Percentiles rank a stretch among this genome's conserved stretches.
These are phyloP conservation scores for Lucinisca nassula DNA, from an alignment of 2,888 invertebrate species.

Conservation along the genomic window DNA sequence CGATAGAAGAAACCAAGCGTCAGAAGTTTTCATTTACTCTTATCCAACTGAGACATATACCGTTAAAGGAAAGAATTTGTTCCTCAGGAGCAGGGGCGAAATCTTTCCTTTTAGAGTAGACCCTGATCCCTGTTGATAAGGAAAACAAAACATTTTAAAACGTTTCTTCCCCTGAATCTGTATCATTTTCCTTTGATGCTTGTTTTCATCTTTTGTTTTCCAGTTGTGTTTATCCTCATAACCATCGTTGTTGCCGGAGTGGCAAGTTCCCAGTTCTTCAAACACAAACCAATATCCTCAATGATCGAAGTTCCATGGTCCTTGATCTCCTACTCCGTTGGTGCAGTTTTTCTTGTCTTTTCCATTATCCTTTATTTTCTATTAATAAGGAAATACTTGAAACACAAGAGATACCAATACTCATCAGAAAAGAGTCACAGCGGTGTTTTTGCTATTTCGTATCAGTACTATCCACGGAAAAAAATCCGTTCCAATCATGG, in stretches of 20 bases:
- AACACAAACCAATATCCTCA: slow-evolving; percentile 32
- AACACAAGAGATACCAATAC: background rate
- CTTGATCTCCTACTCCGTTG: slow-evolving; percentile 42
- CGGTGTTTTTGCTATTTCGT: background rate
- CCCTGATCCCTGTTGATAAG: background rate
- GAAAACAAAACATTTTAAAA: background rate
- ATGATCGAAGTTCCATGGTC: slow-evolving; percentile 65
- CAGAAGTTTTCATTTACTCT: background rate
- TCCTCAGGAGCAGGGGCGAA: too few species aligned
- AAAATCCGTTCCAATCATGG: background rate
- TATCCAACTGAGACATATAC: too few species aligned
- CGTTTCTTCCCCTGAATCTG: background rate
- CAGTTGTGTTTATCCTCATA: slow-evolving; percentile 45
- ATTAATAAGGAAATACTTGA: slow-evolving; percentile 6
- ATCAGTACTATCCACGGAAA: background rate
- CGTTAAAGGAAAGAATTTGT: too few species aligned
- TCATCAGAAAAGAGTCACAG: background rate
- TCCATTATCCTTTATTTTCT: slow-evolving; percentile 45
- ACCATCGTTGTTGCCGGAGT: slow-evolving; percentile 43
- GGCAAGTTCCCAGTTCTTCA: slow-evolving; percentile 46
- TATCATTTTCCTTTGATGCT: background rate
- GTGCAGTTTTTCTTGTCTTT: slow-evolving; percentile 31
- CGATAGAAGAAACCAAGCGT: background rate
- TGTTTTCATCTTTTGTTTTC: slow-evolving; percentile 10
- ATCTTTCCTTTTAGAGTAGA: too few species aligned